phyloP scores from a whole-genome alignment of 2,888 invertebrate genomes.

The Brachycybe producta region DNA sequence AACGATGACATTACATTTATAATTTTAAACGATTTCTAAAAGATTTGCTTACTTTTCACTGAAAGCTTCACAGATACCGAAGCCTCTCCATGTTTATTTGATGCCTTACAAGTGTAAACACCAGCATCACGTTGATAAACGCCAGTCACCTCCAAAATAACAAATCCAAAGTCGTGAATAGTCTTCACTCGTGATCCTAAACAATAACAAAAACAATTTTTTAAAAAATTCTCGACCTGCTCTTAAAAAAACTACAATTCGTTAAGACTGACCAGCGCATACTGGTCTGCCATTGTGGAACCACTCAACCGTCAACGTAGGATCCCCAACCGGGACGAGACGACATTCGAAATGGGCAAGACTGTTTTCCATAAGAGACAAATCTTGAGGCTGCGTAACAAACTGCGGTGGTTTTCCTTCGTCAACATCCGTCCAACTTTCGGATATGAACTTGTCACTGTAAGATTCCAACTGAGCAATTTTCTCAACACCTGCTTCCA shows the following conservation, averaged over 20 bases:
- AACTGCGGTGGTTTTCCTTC: slow-evolving; percentile 81
- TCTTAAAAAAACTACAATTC: not conserved
- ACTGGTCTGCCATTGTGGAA: slow-evolving; percentile 91
- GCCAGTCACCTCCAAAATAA: slow-evolving; percentile 87
- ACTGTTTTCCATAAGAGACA: slow-evolving; percentile 69
- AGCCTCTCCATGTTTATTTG: slow-evolving; percentile 80
- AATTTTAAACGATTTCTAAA: too few relatives aligned
- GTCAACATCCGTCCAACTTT: slow-evolving; percentile 54
- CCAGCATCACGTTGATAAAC: slow-evolving; percentile 89
- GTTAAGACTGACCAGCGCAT: slow-evolving; percentile 44
- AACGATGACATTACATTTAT: too few relatives aligned
- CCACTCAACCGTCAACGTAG: slow-evolving; percentile 92
- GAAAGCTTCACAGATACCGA: slow-evolving; percentile 73
- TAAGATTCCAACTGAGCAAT: slow-evolving; percentile 83
- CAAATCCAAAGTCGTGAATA: slow-evolving; percentile 93
- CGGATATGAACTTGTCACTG: slow-evolving; percentile 45
- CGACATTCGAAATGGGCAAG: slow-evolving; percentile 87
- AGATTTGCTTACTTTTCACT: too few relatives aligned
- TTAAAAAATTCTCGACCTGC: not conserved
- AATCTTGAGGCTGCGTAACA: slow-evolving; percentile 70
- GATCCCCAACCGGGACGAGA: slow-evolving; percentile 75
- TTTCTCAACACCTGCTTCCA: slow-evolving; percentile 86
- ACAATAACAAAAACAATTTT: not conserved
- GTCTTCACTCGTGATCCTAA: slow-evolving; percentile 76
- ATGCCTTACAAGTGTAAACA: slow-evolving; percentile 81